phyloP scores from a whole-genome alignment of 2,888 invertebrate species.

The Synanthedon andrenaeformis region DNA sequence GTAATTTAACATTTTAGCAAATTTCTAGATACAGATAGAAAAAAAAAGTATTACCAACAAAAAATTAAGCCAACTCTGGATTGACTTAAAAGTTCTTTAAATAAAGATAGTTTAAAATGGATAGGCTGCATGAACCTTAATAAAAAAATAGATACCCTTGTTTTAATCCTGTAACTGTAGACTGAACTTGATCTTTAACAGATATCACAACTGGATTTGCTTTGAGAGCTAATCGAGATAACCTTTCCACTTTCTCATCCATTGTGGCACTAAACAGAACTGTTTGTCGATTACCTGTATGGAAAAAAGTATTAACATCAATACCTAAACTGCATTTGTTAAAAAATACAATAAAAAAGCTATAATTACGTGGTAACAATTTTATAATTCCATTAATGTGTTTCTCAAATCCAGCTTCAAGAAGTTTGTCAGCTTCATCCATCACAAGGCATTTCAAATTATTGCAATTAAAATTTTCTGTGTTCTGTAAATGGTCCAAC shows the following conservation, averaged over 20 bases:
- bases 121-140: too few relatives aligned
- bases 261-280: slow-evolving; percentile 99
- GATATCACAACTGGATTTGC: slow-evolving; percentile 91
- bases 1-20: too few relatives aligned
- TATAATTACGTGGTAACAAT: slow-evolving; percentile 75
- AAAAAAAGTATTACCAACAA: too few relatives aligned
- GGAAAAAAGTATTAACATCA: slow-evolving; percentile 3
- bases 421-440: slow-evolving; percentile 95
- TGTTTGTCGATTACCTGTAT: slow-evolving; percentile 89
- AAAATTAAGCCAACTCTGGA: too few relatives aligned
- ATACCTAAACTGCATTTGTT: too few relatives aligned
- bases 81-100: too few relatives aligned
- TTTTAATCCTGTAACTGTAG: slow-evolving; percentile 82
- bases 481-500: slow-evolving; percentile 92
- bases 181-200: slow-evolving; percentile 80
- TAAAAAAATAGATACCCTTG: slow-evolving; percentile 68
- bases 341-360: too few relatives aligned
- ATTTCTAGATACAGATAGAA: too few relatives aligned
- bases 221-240: slow-evolving; percentile 87
- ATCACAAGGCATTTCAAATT: slow-evolving; percentile 92
- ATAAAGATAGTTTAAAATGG: too few relatives aligned
- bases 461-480: slow-evolving; percentile 86
- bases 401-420: slow-evolving; percentile 96
- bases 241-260: slow-evolving; percentile 87
- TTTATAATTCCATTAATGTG: slow-evolving; percentile 93